Evolutionary conservation across 1,140 invertebrate species (phyloP).

Genomic region (Pararge aegeria): DNA sequence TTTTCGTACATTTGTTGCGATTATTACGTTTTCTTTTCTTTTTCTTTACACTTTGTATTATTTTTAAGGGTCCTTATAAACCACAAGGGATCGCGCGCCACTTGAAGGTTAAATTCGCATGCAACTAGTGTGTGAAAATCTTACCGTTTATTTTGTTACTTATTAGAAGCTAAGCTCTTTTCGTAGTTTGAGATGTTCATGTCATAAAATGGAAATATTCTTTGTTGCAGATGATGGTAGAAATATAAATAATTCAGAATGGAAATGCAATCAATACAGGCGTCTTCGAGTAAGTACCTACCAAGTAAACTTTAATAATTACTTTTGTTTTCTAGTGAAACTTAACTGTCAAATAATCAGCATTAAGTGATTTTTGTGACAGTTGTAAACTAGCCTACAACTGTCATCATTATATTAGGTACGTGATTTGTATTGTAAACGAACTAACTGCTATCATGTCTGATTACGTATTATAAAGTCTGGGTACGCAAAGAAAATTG

Average conservation of each 20-base stretch:
- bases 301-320: too few species aligned
- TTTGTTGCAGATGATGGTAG: conserved; percentile 32
- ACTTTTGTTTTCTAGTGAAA: too few species aligned
- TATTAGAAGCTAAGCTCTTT: too few species aligned
- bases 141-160: neutral
- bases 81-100: conserved; percentile 46
- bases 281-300: conserved; percentile 55
- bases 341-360: too few species aligned
- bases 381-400: too few species aligned
- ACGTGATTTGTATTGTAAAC: too few species aligned
- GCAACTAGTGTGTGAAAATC: conserved; percentile 42
- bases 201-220: conserved; percentile 1
- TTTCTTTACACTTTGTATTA: conserved; percentile 45
- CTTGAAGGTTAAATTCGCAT: conserved; percentile 49
- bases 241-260: conserved; percentile 28
- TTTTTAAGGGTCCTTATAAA: conserved; percentile 51
- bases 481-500: too few species aligned
- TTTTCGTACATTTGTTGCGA: conserved; percentile 68
- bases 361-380: too few species aligned
- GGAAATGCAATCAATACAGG: conserved; percentile 52
- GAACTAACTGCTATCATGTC: too few species aligned
- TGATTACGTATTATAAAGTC: too few species aligned
- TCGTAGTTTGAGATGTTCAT: too few species aligned
- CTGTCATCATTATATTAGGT: too few species aligned
- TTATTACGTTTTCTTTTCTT: conserved; percentile 62